Evolutionary conservation across 2,888 invertebrate species (phyloP).

Genomic region (Idaea straminata): DNA sequence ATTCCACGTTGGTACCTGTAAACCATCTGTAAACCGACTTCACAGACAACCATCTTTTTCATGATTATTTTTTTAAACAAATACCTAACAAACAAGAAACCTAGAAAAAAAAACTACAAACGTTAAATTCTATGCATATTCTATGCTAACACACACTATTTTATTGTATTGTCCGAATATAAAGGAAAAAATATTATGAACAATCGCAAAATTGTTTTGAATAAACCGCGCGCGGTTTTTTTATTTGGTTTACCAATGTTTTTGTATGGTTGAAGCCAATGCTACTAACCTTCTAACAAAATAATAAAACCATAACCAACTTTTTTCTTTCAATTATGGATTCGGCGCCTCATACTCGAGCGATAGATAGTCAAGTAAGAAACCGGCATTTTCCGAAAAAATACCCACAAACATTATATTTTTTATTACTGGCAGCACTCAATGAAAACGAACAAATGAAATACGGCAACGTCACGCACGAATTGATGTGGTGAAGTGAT

Average conservation of each 20-base stretch:
- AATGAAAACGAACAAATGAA: slow-evolving; percentile 75
- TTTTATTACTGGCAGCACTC: slow-evolving; percentile 47
- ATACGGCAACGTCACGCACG: slow-evolving; percentile 80
- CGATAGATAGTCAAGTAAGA: not conserved
- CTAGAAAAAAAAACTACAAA: too few species aligned
- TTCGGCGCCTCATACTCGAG: not conserved
- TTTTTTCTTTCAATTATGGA: not conserved
- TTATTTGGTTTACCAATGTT: not conserved
- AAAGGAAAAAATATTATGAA: not conserved
- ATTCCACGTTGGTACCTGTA: too few species aligned
- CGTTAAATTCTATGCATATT: too few species aligned
- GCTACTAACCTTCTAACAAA: slow-evolving; percentile 3
- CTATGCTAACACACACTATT: too few species aligned
- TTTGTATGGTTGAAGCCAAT: too few species aligned
- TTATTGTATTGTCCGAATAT: too few species aligned
- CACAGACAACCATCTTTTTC: too few species aligned
- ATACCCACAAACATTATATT: slow-evolving; percentile 16
- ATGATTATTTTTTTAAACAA: too few species aligned
- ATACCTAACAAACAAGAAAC: too few species aligned
- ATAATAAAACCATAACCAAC: not conserved
- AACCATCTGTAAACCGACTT: too few species aligned
- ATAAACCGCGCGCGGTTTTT: not conserved
- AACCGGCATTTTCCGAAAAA: slow-evolving; percentile 25
- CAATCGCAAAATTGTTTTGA: not conserved
- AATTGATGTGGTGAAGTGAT: slow-evolving; percentile 57